Evolutionary conservation across 92 coral and sea anemone species (phyloP), one percentile per base, ranked within the genome.

Genomic region (Actinernus sp.): DNA sequence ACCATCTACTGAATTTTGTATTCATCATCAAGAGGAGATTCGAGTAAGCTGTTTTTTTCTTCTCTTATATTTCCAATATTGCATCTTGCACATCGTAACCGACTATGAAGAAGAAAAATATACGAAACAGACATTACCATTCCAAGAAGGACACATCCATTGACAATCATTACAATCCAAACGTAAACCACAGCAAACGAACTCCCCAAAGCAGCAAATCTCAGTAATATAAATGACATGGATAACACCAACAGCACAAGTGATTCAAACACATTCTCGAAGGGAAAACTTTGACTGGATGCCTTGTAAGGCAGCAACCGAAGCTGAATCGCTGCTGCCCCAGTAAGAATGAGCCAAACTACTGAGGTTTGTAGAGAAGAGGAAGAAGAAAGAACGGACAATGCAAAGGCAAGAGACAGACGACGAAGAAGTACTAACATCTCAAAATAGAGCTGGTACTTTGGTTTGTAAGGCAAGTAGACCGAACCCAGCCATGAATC

Each of bases 401-500:
- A 63, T 18, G 73, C 58, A 10, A 58, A 23, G 36, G 90, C 90
- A 1, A 84, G 60, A 11, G 71, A 7, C 43, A 84, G 21, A 33
- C 85, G 78, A 0, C 87, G 86, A 14, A 62, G 3, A 22, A 78
- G 58, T 61, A 61, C 64, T 26, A 71, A 9, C 30, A 84, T n/a
- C 54, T 78, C 90, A 14, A 70, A 84, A 49, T 49, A 84, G 39
- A 26, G 44, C 27, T 48, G 90, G 31, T 61, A 71, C 17, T 49
- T 56, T 22, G 61, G 66, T 46, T 71, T 84, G 63, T 84, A 84
- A n/a, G 90, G 76, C 14, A 78, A 57, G 43, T 84, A 84, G 10
- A 79, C 37, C 0, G 86, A 68, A 1, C 90, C 86, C 14, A 84
- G 76, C 90, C 86, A 84, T 0, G 73, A 54, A 31, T 84, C 90